Evolutionary conservation across 2,888 invertebrate genomes (phyloP).

Genomic region (Rhopalosiphum nymphaeae): DNA sequence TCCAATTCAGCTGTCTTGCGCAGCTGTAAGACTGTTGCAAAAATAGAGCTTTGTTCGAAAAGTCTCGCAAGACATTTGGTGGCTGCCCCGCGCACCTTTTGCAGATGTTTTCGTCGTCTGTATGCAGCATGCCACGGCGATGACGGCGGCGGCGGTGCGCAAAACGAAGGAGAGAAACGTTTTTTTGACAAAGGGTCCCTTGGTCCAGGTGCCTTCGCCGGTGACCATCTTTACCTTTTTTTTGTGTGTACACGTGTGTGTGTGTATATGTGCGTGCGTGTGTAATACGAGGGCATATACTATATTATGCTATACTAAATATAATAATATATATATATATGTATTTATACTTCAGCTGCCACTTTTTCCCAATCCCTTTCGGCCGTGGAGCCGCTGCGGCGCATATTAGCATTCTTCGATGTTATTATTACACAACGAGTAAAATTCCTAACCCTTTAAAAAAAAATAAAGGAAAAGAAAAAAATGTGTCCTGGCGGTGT

Average conservation of each 20-base stretch:
- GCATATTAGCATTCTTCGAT: slow-evolving; percentile 60
- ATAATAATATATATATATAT: not conserved
- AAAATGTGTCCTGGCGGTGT: slow-evolving; percentile 31
- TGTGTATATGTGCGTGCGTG: not conserved
- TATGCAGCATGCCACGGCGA: not conserved
- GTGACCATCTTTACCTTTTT: slow-evolving; percentile 65
- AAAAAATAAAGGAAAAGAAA: slow-evolving; percentile 27
- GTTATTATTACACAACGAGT: slow-evolving; percentile 63
- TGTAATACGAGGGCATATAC: slow-evolving; percentile 46
- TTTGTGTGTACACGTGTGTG: not conserved
- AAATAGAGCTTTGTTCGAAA: slow-evolving; percentile 64
- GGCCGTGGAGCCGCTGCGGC: slow-evolving; percentile 33
- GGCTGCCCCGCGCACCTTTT: slow-evolving; percentile 51
- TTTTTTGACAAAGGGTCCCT: slow-evolving; percentile 64
- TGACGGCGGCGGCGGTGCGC: not conserved
- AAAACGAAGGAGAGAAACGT: slow-evolving; percentile 61
- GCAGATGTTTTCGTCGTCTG: slow-evolving; percentile 61
- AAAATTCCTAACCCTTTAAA: slow-evolving; percentile 63
- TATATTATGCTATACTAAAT: not conserved
- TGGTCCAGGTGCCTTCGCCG: slow-evolving; percentile 64
- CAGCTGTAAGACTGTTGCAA: slow-evolving; percentile 65
- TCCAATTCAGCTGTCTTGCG: slow-evolving; percentile 58
- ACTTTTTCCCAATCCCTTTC: slow-evolving; percentile 64
- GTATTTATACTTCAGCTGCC: slow-evolving; percentile 53
- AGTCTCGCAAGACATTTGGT: slow-evolving; percentile 64